A percentile compares a stretch with the other conserved stretches of the same genome.
phyloP scores from a whole-genome alignment of 2,113 vertebrate species.

The Actenoides lindsayi region DNA sequence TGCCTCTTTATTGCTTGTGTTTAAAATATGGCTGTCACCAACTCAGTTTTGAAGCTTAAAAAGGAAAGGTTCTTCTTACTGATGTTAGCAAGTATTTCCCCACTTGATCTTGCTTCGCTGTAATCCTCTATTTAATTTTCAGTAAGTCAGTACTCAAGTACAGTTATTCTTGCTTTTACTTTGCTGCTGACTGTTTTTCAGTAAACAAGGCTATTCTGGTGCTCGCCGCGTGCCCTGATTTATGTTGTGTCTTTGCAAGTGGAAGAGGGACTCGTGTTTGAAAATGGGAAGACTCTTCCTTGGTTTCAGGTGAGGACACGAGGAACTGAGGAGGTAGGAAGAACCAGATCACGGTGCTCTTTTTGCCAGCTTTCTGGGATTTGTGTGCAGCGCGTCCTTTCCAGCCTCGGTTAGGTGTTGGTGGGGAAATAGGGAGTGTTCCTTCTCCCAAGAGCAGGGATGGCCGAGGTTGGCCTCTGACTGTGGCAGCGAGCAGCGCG shows the following conservation, averaged over 20 bases:
- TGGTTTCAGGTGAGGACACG: neutral
- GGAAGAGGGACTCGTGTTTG: neutral
- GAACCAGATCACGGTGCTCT: neutral
- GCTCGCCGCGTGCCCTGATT: neutral
- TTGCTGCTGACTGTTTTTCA: neutral
- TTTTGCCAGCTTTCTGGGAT: neutral
- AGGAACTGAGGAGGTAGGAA: neutral
- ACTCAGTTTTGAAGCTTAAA: neutral
- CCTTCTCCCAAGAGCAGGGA: accelerated
- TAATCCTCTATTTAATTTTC: neutral
- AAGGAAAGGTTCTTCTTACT: neutral
- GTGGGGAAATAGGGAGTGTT: neutral
- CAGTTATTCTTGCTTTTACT: neutral
- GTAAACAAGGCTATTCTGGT: neutral
- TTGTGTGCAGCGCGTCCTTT: neutral
- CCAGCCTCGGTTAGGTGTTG: neutral
- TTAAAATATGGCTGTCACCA: neutral
- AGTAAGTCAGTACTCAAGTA: neutral
- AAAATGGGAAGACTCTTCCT: neutral
- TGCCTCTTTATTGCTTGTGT: neutral
- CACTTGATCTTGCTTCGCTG: neutral
- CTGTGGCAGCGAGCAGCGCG: accelerated
- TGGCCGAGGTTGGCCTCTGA: neutral
- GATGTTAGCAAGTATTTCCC: neutral
- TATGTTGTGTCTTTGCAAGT: neutral